Base-by-base conservation (phyloP, 2,888 invertebrate genomes). In the Geotrupes spiniger region DNA sequence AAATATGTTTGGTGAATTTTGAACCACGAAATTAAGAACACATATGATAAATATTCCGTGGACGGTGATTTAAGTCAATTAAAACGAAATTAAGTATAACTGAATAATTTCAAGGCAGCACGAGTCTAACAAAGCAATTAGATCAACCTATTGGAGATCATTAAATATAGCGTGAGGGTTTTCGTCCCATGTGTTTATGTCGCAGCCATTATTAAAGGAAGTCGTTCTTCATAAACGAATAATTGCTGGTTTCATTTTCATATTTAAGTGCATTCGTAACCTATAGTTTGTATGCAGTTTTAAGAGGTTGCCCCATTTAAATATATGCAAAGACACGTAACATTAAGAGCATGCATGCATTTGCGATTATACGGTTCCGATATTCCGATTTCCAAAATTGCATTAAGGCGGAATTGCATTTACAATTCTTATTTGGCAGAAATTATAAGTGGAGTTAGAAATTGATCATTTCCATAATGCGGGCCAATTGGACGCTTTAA, bases 201-300 rank as follows among this genome's bases (percentile, higher is more conserved):
- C 49, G 39, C 46, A 51, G 54, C 52, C 58, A 55, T 53, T 57
- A 60, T 56, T 56, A 52, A 51, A 57, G 58, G 56, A 61, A 59
- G 53, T 52, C 52, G 57, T 61, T 58, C 58, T 54, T 61, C 57
- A 59, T 58, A 58, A 53, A 49, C 52, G 53, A 51, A 52, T 60
- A 59, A 60, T 60, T 57, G 57, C 42, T 31, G 46, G 47, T 44
- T 49, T 43, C 43, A 43, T 43, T 43, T 43, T 33, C 43, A 43
- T 43, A 43, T 33, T 16, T 36, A 43, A 36, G 25, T 43, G 33
- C 33, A 43, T 15, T 25, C 43, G 43, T 25, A 33, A 33, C 33
- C 26, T 12, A 16, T 42, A 31, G 42, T 15, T 31, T 21, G 40
- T 40, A 40, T 40, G 40, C 40, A 40, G 40, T 40, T 40, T 11